These are phyloP conservation scores for Lates calcarifer DNA, from an alignment of 2,113 vertebrate species.

Conservation along the genomic window DNA sequence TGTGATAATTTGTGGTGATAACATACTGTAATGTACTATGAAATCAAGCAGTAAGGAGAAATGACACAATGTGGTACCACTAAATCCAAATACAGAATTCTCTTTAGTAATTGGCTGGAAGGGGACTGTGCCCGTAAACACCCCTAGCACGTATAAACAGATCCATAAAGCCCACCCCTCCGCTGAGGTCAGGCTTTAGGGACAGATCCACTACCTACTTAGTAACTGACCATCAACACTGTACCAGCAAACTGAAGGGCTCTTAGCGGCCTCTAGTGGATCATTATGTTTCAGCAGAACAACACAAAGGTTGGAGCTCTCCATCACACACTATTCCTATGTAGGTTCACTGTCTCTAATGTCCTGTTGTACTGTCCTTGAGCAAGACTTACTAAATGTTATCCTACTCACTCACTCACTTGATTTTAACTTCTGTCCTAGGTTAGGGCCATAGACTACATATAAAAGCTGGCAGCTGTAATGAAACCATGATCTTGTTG, in stretches of 20 bases:
- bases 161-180: not conserved
- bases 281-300: constrained; percentile 3
- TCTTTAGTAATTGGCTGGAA: constrained; percentile 29
- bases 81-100: constrained; percentile 21
- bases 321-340: not conserved
- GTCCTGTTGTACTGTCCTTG: not conserved
- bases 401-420: not conserved
- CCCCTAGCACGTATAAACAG: not conserved
- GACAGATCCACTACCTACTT: not conserved
- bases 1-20: not conserved
- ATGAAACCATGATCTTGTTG: too few species aligned
- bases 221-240: not conserved
- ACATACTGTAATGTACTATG: not conserved
- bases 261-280: constrained; percentile 64
- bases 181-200: not conserved
- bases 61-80: constrained; percentile 27
- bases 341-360: not conserved
- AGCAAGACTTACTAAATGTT: not conserved
- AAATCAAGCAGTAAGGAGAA: not conserved
- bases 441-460: too few species aligned
- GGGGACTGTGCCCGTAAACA: constrained; percentile 27
- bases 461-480: too few species aligned
- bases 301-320: not conserved
- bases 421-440: not conserved
- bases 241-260: not conserved